Percentiles rank a stretch among this genome's conserved stretches.
These are phyloP conservation scores for Tetragnatha montana DNA, from an alignment of 2,888 invertebrate genomes.

Conservation along the genomic window DNA sequence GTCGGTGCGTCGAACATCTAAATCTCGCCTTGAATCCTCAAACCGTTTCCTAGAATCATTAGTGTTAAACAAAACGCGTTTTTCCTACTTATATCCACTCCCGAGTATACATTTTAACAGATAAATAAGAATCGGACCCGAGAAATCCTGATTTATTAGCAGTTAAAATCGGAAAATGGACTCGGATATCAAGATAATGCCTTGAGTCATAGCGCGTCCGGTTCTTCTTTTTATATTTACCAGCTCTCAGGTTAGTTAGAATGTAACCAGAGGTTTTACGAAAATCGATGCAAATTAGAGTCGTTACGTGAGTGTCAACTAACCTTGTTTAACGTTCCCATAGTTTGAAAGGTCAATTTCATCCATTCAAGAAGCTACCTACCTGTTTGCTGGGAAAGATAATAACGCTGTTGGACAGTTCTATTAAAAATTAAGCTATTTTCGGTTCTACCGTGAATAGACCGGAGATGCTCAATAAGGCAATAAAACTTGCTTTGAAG, in stretches of 20 bases:
- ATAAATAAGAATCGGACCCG: conserved; percentile 45
- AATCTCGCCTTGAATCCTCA: conserved; percentile 33
- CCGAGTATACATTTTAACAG: conserved; percentile 31
- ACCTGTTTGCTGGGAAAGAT: no score
- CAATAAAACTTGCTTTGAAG: no score
- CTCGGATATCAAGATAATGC: conserved; percentile 46
- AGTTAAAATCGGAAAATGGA: conserved; percentile 29
- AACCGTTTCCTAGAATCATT: conserved; percentile 34
- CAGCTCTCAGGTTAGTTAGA: background rate
- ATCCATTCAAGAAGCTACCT: background rate
- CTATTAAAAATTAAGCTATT: no score
- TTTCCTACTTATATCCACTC: conserved; percentile 25
- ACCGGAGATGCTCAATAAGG: no score
- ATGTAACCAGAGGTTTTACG: conserved; percentile 45
- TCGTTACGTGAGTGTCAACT: conserved; percentile 8
- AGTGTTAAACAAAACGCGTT: conserved; percentile 21
- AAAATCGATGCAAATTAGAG: background rate
- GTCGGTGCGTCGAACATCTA: background rate
- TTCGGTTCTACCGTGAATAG: no score
- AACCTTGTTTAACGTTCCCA: background rate
- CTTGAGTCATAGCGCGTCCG: conserved; percentile 33
- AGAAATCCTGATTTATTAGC: conserved; percentile 61
- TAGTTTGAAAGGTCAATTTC: background rate
- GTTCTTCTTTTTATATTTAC: conserved; percentile 11
- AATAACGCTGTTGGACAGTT: no score